Evolutionary conservation across 2,113 vertebrate genomes (phyloP).

Genomic region (Phalacrocorax carbo): DNA sequence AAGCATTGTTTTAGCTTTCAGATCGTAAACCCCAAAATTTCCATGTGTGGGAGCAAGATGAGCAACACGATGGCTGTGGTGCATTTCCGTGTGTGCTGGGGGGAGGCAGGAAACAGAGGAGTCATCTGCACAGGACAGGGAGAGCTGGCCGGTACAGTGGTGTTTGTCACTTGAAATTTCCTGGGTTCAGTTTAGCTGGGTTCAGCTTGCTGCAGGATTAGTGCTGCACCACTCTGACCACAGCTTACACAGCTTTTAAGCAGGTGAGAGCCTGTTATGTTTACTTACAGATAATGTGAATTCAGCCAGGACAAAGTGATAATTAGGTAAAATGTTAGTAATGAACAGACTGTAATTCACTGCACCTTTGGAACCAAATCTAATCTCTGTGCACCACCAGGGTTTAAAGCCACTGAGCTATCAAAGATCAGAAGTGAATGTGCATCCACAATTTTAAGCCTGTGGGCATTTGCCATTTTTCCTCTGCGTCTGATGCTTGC

Average conservation of each 20-base stretch:
- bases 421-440: background rate
- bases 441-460: background rate
- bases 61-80: fast-evolving
- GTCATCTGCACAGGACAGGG: background rate
- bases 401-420: background rate
- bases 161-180: background rate
- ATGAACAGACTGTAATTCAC: constrained; percentile 6
- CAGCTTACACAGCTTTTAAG: background rate
- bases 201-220: background rate
- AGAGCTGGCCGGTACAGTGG: background rate
- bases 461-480: background rate
- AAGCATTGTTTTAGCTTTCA: background rate
- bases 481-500: background rate
- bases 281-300: background rate
- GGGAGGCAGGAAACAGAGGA: background rate
- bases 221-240: background rate
- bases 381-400: background rate
- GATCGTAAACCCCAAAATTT: background rate
- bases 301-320: background rate
- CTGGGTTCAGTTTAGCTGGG: background rate
- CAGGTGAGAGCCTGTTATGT: background rate
- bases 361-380: background rate
- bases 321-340: background rate
- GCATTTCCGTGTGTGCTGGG: fast-evolving
- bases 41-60: background rate